A percentile compares a stretch with the other conserved stretches of the same genome.
phyloP scores from a whole-genome alignment of 2,888 invertebrate genomes.

The Alloscopus bannaensis region DNA sequence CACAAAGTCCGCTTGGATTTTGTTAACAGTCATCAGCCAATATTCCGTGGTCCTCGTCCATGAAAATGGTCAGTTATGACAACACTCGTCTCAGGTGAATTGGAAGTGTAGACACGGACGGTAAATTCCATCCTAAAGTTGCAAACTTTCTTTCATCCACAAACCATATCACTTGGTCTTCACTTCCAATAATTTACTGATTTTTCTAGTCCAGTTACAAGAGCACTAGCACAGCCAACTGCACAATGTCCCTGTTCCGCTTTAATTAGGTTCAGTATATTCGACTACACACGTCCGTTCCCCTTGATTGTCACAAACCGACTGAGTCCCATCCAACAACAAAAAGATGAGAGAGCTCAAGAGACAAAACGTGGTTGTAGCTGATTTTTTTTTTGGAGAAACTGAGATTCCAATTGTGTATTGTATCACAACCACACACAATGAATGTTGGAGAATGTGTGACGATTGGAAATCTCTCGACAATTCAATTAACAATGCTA shows the following conservation, averaged over 20 bases:
- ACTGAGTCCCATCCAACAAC: conserved; percentile 57
- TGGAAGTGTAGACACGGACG: conserved; percentile 42
- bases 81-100: conserved; percentile 45
- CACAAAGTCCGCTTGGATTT: too few species aligned
- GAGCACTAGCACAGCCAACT: background rate
- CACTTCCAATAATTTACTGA: background rate
- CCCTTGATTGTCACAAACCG: conserved; percentile 56
- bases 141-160: background rate
- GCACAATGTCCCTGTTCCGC: background rate
- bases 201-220: conserved; percentile 8
- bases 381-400: too few species aligned
- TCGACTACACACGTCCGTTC: conserved; percentile 41
- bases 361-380: background rate
- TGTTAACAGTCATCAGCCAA: conserved; percentile 71
- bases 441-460: background rate
- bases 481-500: conserved; percentile 25
- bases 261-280: conserved; percentile 1
- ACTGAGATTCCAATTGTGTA: background rate
- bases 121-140: conserved; percentile 68
- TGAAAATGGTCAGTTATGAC: conserved; percentile 66
- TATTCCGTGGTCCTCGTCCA: conserved; percentile 72
- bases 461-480: background rate
- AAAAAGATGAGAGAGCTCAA: conserved; percentile 32
- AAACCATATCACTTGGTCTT: conserved; percentile 29
- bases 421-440: conserved; percentile 4